Base-by-base conservation (phyloP, 2,888 invertebrate species). In the Lepas anatifera region DNA sequence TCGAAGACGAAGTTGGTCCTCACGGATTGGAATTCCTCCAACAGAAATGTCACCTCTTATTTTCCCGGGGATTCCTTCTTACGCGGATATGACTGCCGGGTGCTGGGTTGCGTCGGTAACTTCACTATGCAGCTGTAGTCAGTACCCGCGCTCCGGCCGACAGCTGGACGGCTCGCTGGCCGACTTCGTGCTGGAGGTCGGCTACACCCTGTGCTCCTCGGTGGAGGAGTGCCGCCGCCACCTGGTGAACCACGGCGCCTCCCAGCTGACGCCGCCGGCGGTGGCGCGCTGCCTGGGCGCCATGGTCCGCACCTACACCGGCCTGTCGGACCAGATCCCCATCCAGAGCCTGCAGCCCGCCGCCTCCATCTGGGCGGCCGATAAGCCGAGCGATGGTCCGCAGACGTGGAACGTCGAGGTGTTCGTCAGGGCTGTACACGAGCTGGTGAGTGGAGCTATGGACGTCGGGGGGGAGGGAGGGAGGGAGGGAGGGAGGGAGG, bases 381-480 rank as follows among this genome's bases (percentile, higher is more conserved):
- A 71, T 41, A 32, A 70, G 25, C 35, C 71, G 27, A 67, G 69
- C 4, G 68, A 72, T 29, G 74, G 73, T 63, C 84, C 80, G 79
- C 86, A 78, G 52, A 85, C 89, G 6, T 98, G 97, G 97, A 95
- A 95, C 79, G 87, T 93, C 18, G 96, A 97, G 78, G 87, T 94
- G 70, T 95, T 97, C 78, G 89, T 95, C 52, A 91, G 92, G 79
- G 88, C 92, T n/a, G 81, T 95, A 37, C 92, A 93, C 79, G 95
- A 96, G 79, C 82, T 92, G 74, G 89, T 90, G 74, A 79, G 81
- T 79, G 64, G 27, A 27, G 67, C 70, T n/a, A n/a, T n/a, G n/a
- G n/a, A n/a, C n/a, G n/a, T n/a, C n/a, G n/a, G n/a, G n/a, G n/a
- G n/a, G n/a, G n/a, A n/a, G n/a, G n/a, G n/a, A n/a, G n/a, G n/a